Evolutionary conservation across 2,113 vertebrate genomes (phyloP).

Genomic region (Gallinago paraguaiae): DNA sequence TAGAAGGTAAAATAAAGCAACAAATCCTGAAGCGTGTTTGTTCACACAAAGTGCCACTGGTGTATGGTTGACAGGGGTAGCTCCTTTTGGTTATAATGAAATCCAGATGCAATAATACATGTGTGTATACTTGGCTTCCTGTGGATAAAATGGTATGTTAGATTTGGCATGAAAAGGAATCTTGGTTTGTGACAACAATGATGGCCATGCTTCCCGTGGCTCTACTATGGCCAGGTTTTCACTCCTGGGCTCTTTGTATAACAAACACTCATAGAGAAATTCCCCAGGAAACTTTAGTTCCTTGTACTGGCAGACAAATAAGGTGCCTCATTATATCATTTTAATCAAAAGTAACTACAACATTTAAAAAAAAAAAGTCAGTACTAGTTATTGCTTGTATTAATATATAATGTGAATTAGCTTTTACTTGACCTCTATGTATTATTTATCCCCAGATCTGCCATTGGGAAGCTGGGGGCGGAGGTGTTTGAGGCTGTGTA

Average conservation of each 20-base stretch:
- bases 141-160: neutral
- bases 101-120: neutral
- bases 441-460: constrained; percentile 66
- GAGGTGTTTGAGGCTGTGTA: constrained; percentile 79
- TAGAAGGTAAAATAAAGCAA: neutral
- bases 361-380: neutral
- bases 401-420: neutral
- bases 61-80: neutral
- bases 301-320: neutral
- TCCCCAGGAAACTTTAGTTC: neutral
- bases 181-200: accelerated
- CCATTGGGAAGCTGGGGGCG: constrained; percentile 74
- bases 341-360: neutral
- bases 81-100: neutral
- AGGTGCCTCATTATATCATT: neutral
- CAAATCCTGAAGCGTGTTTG: neutral
- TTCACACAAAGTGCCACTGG: neutral
- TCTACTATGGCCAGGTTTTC: neutral
- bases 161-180: neutral
- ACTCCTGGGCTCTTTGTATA: neutral
- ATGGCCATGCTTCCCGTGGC: neutral
- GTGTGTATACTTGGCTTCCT: neutral
- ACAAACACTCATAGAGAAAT: neutral
- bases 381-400: neutral
- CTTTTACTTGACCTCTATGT: neutral